Evolutionary conservation across 2,113 vertebrate genomes (phyloP).

Genomic region (Mugil cephalus): DNA sequence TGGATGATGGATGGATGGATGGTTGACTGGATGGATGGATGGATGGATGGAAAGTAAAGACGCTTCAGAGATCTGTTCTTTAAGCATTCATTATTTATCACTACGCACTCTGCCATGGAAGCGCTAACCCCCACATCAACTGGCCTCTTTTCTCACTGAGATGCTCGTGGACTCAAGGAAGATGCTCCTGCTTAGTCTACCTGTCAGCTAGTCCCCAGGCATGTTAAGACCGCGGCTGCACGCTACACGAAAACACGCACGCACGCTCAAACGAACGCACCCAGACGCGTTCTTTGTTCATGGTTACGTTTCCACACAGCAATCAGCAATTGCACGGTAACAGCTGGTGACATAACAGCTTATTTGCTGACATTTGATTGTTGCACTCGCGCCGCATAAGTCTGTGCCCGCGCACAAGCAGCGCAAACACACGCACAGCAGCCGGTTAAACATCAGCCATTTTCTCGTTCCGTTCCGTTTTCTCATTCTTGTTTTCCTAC

Average conservation of each 20-base stretch:
- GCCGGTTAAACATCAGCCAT: constrained; percentile 2
- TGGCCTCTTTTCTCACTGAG: constrained; percentile 81
- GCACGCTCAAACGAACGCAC: not conserved
- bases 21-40: constrained; percentile 55
- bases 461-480: constrained; percentile 15
- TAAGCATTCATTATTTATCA: constrained; percentile 82
- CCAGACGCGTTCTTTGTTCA: constrained; percentile 21
- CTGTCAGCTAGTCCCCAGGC: constrained; percentile 64
- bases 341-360: constrained; percentile 6
- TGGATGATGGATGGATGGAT: constrained; percentile 58
- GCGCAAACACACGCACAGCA: not conserved
- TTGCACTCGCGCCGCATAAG: not conserved
- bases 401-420: not conserved
- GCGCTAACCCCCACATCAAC: constrained; percentile 79
- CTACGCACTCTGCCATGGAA: constrained; percentile 68
- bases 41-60: constrained; percentile 59
- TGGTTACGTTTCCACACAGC: constrained; percentile 23
- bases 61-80: constrained; percentile 75
- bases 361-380: not conserved
- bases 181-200: constrained; percentile 67
- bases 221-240: constrained; percentile 19
- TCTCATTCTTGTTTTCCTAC: constrained; percentile 6
- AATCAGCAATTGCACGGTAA: constrained; percentile 33
- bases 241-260: constrained; percentile 10
- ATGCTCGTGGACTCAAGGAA: constrained; percentile 60